A percentile compares a stretch with the other conserved stretches of the same genome.
phyloP scores from a whole-genome alignment of 2,113 vertebrate species.

The Hiodon tergisus region DNA sequence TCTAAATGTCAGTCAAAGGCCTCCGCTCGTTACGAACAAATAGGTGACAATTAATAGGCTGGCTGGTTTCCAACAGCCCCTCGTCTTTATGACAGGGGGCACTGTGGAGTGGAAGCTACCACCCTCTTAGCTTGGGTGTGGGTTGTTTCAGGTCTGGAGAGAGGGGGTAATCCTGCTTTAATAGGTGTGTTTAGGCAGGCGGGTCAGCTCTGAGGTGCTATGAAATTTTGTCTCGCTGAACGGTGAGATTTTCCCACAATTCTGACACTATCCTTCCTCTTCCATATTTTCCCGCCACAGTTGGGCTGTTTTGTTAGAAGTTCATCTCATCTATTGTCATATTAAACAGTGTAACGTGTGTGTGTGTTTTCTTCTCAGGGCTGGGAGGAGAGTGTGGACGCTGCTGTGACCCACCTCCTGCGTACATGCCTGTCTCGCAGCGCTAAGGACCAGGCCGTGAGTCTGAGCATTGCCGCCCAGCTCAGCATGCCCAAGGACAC shows the following conservation, averaged over 20 bases:
- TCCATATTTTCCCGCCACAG: background rate
- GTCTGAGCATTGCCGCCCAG: constrained; percentile 54
- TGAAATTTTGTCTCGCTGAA: too few species aligned
- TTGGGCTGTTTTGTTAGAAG: too few species aligned
- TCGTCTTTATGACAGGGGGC: constrained; percentile 17
- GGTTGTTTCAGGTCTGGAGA: background rate
- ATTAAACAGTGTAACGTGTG: too few species aligned
- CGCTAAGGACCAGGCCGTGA: constrained; percentile 84
- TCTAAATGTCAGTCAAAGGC: background rate
- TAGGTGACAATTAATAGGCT: too few species aligned
- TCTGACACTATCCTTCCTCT: background rate
- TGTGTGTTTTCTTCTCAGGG: too few species aligned
- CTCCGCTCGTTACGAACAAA: background rate
- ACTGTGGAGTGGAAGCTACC: background rate
- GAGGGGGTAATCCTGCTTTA: too few species aligned
- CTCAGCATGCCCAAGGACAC: constrained; percentile 80
- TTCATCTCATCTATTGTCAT: background rate
- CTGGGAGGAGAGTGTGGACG: constrained; percentile 94
- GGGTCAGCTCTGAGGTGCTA: too few species aligned
- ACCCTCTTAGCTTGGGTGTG: background rate
- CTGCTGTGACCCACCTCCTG: constrained; percentile 81
- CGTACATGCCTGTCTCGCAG: constrained; percentile 87
- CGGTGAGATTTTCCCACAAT: too few species aligned
- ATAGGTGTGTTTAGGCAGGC: background rate
- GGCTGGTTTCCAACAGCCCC: background rate